Evolutionary conservation across 2,113 vertebrate genomes (phyloP), one percentile per base, ranked within the genome.

Genomic region (Felis catus): DNA sequence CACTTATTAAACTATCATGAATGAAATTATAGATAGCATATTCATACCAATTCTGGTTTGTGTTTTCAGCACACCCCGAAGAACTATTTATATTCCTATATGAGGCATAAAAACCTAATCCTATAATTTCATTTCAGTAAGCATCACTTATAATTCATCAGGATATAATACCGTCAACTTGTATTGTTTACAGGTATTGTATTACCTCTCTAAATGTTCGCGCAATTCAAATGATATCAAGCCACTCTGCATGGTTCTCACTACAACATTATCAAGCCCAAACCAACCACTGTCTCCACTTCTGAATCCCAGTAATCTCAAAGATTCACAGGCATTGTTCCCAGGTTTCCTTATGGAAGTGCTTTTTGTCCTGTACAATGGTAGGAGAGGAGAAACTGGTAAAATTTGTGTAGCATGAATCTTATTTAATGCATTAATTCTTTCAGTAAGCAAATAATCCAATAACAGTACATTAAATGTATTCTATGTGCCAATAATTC

Each of bases 221-320:
- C 78, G 92, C 82, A 99, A n/a, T 97, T 99, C 99, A 98, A 99
- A 99, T 36, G 99, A 99, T 92, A 99, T 98, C 94, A 99, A 98
- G 27, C 99, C 99, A 4, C 98, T 99, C 87, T 97, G 98, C 91
- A 98, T 71, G 87, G 98, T 99, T 97, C 98, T 99, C 91, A 99
- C 98, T 0, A 92, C 45, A 78, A 99, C 90, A 74, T 99, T 96
- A 70, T 99, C 99, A 96, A 99, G 97, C 29, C 99, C 95, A 80
- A 97, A 98, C 99, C 99, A 99, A 58, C 98, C 98, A 21, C 99
- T 98, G 55, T 99, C 99, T 94, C 86, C 98, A 41, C 96, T 98
- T 97, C 97, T 98, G 71, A 96, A 98, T 70, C 99, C 99, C 93
- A 99, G 85, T 88, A 99, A 97, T 89, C 98, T 98, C 96, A 99